phyloP scores from a whole-genome alignment of 2,797 vertebrate genomes.

The Acestrorhynchus altus region DNA sequence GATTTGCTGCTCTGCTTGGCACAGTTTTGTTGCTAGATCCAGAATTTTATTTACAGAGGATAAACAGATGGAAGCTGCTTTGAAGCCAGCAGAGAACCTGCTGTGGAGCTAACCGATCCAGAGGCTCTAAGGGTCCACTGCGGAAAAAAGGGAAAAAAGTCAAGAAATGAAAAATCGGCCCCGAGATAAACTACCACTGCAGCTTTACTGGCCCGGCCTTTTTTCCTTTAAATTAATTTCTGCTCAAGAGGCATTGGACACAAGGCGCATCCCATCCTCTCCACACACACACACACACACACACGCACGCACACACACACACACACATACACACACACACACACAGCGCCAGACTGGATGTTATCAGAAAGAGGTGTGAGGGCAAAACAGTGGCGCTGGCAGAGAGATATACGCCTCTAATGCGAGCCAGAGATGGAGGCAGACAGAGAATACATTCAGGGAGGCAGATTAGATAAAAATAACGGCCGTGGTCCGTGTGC shows the following conservation, averaged over 20 bases:
- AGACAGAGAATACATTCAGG: slow-evolving; percentile 74
- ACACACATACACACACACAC: slow-evolving; percentile 33
- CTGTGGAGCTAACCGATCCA: slow-evolving; percentile 28
- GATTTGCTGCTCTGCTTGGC: slow-evolving; percentile 44
- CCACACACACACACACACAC: slow-evolving; percentile 35
- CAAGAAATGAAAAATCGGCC: slow-evolving; percentile 41
- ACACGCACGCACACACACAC: slow-evolving; percentile 44
- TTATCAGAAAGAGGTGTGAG: slow-evolving; percentile 77
- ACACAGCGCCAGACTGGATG: slow-evolving; percentile 53
- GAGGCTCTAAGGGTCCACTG: not conserved
- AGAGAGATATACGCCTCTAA: slow-evolving; percentile 69
- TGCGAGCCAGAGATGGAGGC: slow-evolving; percentile 75
- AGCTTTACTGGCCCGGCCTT: slow-evolving; percentile 18
- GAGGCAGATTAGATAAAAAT: slow-evolving; percentile 79
- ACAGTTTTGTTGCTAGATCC: slow-evolving; percentile 27
- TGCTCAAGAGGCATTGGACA: slow-evolving; percentile 61
- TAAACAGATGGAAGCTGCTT: slow-evolving; percentile 24
- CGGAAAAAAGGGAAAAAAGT: slow-evolving; percentile 10
- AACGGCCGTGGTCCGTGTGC: slow-evolving; percentile 67
- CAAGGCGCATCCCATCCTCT: slow-evolving; percentile 58
- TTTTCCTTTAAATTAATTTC: slow-evolving; percentile 49
- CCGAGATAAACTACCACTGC: slow-evolving; percentile 38
- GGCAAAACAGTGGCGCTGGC: slow-evolving; percentile 70
- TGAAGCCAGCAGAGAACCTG: slow-evolving; percentile 13
- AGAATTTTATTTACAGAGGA: slow-evolving; percentile 33